phyloP scores from a whole-genome alignment of 2,888 invertebrate genomes.

The Phoronis australis region DNA sequence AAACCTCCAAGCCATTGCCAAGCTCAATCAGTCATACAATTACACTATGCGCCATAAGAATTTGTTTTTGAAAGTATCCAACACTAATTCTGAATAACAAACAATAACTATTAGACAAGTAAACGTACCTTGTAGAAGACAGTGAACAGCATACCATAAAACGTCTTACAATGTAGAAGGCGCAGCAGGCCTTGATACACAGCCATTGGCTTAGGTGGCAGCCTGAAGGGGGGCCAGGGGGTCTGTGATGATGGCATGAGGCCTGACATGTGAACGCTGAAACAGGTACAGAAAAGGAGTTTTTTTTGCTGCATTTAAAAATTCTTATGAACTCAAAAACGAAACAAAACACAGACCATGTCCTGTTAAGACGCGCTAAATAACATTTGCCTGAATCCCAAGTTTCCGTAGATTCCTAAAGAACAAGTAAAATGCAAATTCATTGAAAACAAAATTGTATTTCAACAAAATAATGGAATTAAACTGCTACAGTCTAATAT shows the following conservation, averaged over 20 bases:
- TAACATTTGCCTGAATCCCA: not conserved
- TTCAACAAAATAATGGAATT: no score
- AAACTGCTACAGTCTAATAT: no score
- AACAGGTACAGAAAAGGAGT: no score
- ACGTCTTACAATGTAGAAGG: conserved; percentile 47
- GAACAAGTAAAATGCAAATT: not conserved
- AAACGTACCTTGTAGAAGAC: conserved; percentile 39
- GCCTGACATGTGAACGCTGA: no score
- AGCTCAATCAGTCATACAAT: no score
- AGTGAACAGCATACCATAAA: conserved; percentile 69
- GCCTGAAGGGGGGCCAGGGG: conserved; percentile 77
- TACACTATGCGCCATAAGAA: no score
- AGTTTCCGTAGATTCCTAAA: not conserved
- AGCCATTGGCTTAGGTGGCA: conserved; percentile 57
- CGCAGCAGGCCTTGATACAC: conserved; percentile 32
- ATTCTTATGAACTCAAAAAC: conserved; percentile 63
- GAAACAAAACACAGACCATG: conserved; percentile 18
- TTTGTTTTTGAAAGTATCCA: no score
- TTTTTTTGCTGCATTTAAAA: conserved; percentile 46
- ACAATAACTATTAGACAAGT: no score
- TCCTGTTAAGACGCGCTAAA: not conserved
- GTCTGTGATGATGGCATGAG: no score
- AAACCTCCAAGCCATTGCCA: no score
- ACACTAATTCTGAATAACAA: no score
- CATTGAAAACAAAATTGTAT: not conserved